Evolutionary conservation across 2,797 vertebrate genomes (phyloP), one percentile per base, ranked within the genome.

Genomic region (Sebastes nivosus): DNA sequence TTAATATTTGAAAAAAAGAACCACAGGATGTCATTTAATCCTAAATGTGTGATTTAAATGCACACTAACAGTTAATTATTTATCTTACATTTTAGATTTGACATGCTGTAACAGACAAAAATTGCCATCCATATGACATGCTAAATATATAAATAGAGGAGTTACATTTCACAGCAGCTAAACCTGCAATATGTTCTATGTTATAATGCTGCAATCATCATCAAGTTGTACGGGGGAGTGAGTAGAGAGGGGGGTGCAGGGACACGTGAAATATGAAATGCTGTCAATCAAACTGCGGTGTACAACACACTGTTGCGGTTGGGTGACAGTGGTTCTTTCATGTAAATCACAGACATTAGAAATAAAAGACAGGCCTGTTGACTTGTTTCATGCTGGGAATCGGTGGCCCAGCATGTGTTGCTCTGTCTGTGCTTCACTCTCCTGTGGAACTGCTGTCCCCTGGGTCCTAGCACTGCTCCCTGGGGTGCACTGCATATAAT

Each of bases 401-500:
- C 90, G 90, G 91, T 94, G 94, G 93, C 94, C 93, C 93, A 91
- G 94, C 94, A 94, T 95, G 94, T 95, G 93, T 95, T 95, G 93
- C 94, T 94, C 92, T 93, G 94, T 94, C 94, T 94, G 86, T 91
- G 92, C 92, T 92, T 92, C 92, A 84, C 90, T 95, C 93, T 94
- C 92, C 90, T 91, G 94, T 95, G 94, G 94, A 95, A 94, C 89
- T 42, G 83, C 91, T 88, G 90, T 94, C 94, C 94, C 94, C 78
- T 92, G 94, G 91, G 94, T 90, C 89, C 87, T 92, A 91, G 90
- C 93, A 94, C 93, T 94, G 94, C 92, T 95, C 94, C 93, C 94
- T 89, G 83, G 94, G 87, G 94, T 95, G 94, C 94, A 93, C 92
- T 95, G 94, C 94, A 94, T 95, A 95, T 95, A 95, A 95, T 95